Conservation (phyloP, 2,888 invertebrate species). For the Trisateles emortualis region DNA sequence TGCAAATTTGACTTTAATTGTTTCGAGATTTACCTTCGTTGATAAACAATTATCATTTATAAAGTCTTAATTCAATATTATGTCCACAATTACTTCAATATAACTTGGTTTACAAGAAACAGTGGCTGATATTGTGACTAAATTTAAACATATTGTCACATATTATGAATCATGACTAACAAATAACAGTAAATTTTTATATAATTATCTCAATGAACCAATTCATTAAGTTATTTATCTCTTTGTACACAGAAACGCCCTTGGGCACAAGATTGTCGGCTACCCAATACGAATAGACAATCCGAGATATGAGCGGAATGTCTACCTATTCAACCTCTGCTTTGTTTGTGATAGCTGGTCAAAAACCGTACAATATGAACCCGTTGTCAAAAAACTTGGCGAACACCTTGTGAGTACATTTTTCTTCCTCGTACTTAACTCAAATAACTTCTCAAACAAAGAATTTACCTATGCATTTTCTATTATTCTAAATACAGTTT, state of each 20-base stretch:
- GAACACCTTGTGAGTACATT: constrained; percentile 94
- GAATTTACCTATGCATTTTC: no score
- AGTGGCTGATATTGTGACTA: no score
- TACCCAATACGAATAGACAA: constrained; percentile 96
- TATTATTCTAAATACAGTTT: no score
- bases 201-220: neutral
- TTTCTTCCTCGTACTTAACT: neutral
- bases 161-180: neutral
- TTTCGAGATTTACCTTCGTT: no score
- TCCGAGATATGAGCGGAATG: constrained; percentile 96
- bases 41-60: no score
- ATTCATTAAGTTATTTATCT: neutral
- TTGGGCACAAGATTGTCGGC: constrained; percentile 95
- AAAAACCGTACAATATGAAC: constrained; percentile 96
- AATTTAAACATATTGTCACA: no score
- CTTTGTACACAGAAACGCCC: constrained; percentile 77
- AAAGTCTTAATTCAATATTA: no score
- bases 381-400: constrained; percentile 97
- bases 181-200: neutral
- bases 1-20: no score
- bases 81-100: no score
- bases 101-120: no score
- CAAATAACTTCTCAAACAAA: neutral
- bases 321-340: constrained; percentile 98
- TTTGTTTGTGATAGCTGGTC: constrained; percentile 97